Conservation (phyloP, 2,113 vertebrate genomes). For the Glaucidium brasilianum region DNA sequence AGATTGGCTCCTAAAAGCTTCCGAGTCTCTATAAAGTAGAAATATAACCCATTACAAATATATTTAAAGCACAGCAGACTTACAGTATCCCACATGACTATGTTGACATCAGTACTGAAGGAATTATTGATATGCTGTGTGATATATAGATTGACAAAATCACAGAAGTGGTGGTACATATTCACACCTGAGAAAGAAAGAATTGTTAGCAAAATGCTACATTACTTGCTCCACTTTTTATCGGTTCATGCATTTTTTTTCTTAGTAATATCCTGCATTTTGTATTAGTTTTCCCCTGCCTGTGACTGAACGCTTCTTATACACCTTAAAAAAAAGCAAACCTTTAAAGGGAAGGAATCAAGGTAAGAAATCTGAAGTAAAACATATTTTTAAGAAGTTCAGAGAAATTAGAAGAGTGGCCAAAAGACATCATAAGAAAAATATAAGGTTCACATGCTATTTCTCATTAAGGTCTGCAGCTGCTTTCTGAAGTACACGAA, state of each 20-base stretch:
- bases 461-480: neutral
- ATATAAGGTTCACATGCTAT: neutral
- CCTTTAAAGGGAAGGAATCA: neutral
- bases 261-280: neutral
- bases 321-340: neutral
- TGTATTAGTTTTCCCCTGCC: neutral
- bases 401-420: neutral
- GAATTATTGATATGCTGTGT: constrained; percentile 95
- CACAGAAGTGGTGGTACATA: constrained; percentile 99
- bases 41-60: neutral
- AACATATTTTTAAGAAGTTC: neutral
- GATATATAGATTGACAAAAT: constrained; percentile 96
- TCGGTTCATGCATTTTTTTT: neutral
- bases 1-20: neutral
- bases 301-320: neutral
- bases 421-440: neutral
- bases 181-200: constrained; percentile 86
- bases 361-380: neutral
- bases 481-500: neutral
- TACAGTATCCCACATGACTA: constrained; percentile 99
- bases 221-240: neutral
- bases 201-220: neutral
- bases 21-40: neutral
- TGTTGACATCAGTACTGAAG: constrained; percentile 87
- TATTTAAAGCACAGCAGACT: constrained; percentile 53